Conservation (phyloP, 1,140 invertebrate genomes). For the Drosophila kurseongensis region DNA sequence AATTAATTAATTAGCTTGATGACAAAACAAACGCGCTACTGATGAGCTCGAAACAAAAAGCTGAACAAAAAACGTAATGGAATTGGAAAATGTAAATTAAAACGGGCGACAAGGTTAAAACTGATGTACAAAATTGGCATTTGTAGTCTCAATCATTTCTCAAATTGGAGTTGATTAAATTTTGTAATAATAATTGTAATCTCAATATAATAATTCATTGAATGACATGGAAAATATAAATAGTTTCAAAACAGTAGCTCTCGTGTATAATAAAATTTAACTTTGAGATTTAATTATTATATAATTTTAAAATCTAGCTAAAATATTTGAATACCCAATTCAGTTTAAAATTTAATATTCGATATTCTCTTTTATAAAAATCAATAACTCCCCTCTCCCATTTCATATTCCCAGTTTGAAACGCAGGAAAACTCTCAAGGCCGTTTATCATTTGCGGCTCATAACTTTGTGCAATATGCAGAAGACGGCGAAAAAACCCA, state of each 20-base stretch:
- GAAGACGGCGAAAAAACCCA: slow-evolving; percentile 36
- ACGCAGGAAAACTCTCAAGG: slow-evolving; percentile 15
- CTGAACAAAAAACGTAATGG: slow-evolving; percentile 8
- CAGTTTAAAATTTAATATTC: too few species aligned
- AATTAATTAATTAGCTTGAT: slow-evolving; percentile 83
- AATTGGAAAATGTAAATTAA: slow-evolving; percentile 33
- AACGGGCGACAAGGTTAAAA: neutral
- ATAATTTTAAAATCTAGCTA: too few species aligned
- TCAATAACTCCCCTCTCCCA: slow-evolving; percentile 8
- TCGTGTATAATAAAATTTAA: too few species aligned
- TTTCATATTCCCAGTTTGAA: neutral
- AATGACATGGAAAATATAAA: too few species aligned
- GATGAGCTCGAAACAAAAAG: slow-evolving; percentile 51
- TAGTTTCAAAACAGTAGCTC: too few species aligned
- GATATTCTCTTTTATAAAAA: slow-evolving; percentile 1
- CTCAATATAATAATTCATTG: too few species aligned
- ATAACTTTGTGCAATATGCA: slow-evolving; percentile 84
- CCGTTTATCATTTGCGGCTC: slow-evolving; percentile 83
- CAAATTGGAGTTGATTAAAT: too few species aligned
- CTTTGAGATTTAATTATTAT: too few species aligned
- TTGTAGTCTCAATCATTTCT: too few species aligned
- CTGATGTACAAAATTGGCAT: neutral
- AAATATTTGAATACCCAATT: too few species aligned
- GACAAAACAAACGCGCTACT: slow-evolving; percentile 73
- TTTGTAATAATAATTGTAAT: neutral